These are phyloP conservation scores for Lampris incognitus DNA, from an alignment of 2,113 vertebrate species.

Conservation along the genomic window DNA sequence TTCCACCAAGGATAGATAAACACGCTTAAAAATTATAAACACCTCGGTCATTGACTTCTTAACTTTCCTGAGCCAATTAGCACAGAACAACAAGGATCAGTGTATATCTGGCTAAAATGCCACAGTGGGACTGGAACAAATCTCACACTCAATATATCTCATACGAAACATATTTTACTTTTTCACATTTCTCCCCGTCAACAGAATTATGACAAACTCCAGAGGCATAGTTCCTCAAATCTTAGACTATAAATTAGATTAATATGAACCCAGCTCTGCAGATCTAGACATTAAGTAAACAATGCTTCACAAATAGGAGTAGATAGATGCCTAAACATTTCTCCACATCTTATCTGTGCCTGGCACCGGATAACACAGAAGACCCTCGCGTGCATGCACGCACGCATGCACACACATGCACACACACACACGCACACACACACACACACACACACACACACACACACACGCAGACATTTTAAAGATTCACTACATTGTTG, in stretches of 20 bases:
- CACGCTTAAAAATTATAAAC: slow-evolving; percentile 19
- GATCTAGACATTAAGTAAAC: too few species aligned
- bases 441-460: too few species aligned
- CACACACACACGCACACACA: not conserved
- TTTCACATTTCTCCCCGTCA: too few species aligned
- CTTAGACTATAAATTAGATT: too few species aligned
- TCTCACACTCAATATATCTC: not conserved
- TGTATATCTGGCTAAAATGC: not conserved
- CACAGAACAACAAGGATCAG: slow-evolving; percentile 5
- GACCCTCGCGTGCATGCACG: not conserved
- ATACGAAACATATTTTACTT: too few species aligned
- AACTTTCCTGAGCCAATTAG: not conserved
- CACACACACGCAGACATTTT: too few species aligned
- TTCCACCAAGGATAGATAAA: slow-evolving; percentile 1
- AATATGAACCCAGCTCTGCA: too few species aligned
- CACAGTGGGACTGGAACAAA: not conserved
- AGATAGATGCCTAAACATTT: too few species aligned
- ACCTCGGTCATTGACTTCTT: not conserved
- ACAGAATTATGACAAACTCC: not conserved
- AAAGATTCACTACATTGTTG: too few species aligned
- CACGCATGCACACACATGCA: not conserved
- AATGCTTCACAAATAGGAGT: too few species aligned
- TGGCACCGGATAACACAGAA: too few species aligned
- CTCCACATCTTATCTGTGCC: too few species aligned
- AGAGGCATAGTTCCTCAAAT: not conserved